Evolutionary conservation across 2,113 vertebrate species (phyloP).

Genomic region (Oplegnathus fasciatus): DNA sequence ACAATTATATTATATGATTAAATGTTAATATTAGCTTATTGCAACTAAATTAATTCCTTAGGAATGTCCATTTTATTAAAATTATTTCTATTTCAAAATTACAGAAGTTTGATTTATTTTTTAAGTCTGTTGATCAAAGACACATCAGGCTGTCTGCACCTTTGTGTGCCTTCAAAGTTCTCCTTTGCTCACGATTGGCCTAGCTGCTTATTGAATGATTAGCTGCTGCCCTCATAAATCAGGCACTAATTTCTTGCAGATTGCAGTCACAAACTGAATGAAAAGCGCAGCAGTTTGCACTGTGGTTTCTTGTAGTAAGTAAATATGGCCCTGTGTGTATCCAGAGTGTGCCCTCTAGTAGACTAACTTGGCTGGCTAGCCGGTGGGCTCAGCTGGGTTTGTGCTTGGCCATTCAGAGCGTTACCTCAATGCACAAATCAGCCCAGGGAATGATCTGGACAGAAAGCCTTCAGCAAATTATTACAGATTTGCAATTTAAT

Average conservation of each 20-base stretch:
- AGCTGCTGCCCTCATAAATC: constrained; percentile 19
- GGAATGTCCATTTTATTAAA: background rate
- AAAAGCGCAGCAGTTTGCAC: constrained; percentile 18
- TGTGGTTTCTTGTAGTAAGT: constrained; percentile 52
- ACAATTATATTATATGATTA: background rate
- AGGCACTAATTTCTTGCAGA: constrained; percentile 23
- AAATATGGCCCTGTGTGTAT: constrained; percentile 48
- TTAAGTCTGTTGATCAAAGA: background rate
- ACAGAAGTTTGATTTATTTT: background rate
- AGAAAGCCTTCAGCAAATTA: constrained; percentile 83
- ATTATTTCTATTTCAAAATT: background rate
- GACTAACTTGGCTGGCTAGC: constrained; percentile 59
- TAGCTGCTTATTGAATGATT: constrained; percentile 23
- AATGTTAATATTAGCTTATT: background rate
- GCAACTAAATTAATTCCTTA: background rate
- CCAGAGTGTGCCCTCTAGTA: constrained; percentile 20
- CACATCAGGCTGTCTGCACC: background rate
- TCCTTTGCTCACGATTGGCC: background rate
- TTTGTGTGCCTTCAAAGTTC: background rate
- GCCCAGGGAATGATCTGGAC: constrained; percentile 78
- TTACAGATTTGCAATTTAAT: constrained; percentile 88
- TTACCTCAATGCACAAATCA: constrained; percentile 74
- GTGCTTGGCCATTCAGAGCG: constrained; percentile 70
- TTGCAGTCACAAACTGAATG: constrained; percentile 24
- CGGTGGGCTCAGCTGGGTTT: constrained; percentile 76